Percentiles rank a stretch among this genome's conserved stretches.
Conservation (phyloP, 2,888 invertebrate genomes). For the Leptopilina syphax region DNA sequence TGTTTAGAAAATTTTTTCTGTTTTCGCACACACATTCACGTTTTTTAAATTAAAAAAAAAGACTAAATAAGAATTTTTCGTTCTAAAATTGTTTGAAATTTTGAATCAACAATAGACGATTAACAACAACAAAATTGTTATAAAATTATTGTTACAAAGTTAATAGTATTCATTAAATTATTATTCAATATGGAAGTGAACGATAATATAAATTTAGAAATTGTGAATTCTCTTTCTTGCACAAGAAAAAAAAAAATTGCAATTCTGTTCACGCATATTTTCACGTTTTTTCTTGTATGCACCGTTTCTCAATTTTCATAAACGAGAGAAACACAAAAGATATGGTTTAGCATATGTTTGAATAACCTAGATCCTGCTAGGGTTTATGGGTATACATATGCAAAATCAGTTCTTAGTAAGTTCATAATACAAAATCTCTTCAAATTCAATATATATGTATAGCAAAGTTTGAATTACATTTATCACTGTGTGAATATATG, state of each 20-base stretch:
- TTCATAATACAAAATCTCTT: not conserved
- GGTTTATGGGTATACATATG: constrained; percentile 3
- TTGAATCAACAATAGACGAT: too few relatives aligned
- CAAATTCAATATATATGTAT: not conserved
- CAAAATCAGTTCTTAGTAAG: not conserved
- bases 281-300: too few relatives aligned
- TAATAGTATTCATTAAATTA: too few relatives aligned
- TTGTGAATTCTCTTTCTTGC: too few relatives aligned
- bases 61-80: not conserved
- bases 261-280: too few relatives aligned
- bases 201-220: too few relatives aligned
- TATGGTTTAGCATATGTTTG: constrained; percentile 7
- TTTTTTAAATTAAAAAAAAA: not conserved
- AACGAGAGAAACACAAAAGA: not conserved
- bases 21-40: constrained; percentile 2
- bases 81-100: too few relatives aligned
- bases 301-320: not conserved
- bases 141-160: not conserved
- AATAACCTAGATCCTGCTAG: not conserved
- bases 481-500: too few relatives aligned
- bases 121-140: too few relatives aligned
- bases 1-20: not conserved
- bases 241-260: too few relatives aligned
- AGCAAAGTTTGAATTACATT: not conserved
- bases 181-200: too few relatives aligned